A percentile compares a stretch with the other conserved stretches of the same genome.
phyloP scores from a whole-genome alignment of 2,888 invertebrate genomes.

The Hanleya hanleyi region DNA sequence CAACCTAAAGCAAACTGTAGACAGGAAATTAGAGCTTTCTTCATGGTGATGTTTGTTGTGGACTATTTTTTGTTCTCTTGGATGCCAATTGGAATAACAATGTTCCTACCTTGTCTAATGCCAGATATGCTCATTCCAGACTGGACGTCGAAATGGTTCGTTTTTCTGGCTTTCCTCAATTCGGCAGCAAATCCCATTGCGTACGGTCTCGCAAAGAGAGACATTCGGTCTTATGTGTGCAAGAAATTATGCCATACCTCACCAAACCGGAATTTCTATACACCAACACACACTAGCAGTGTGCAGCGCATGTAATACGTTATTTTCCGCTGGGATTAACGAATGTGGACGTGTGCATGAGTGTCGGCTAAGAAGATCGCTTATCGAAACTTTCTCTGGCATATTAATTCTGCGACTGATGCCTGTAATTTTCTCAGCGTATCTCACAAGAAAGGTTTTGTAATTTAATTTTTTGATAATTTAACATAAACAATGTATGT shows the following conservation, averaged over 20 bases:
- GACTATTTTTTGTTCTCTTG: slow-evolving; percentile 1
- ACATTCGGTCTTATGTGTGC: neutral
- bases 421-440: too few relatives aligned
- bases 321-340: too few relatives aligned
- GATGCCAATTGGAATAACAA: neutral
- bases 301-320: too few relatives aligned
- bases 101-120: neutral
- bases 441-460: too few relatives aligned
- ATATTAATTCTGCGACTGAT: too few relatives aligned
- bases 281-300: too few relatives aligned
- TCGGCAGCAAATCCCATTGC: neutral
- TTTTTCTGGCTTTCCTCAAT: neutral
- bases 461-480: too few relatives aligned
- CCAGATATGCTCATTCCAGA: neutral
- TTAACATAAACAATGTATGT: too few relatives aligned
- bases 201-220: neutral
- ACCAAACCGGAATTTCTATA: too few relatives aligned
- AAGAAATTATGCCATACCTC: neutral
- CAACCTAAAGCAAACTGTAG: neutral
- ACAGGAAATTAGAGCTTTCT: neutral
- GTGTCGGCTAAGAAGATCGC: too few relatives aligned
- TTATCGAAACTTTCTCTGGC: too few relatives aligned
- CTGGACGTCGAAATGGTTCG: neutral
- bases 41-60: slow-evolving; percentile 1
- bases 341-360: too few relatives aligned